Conservation (phyloP, 2,113 vertebrate species). For the Australoheros scitulus region DNA sequence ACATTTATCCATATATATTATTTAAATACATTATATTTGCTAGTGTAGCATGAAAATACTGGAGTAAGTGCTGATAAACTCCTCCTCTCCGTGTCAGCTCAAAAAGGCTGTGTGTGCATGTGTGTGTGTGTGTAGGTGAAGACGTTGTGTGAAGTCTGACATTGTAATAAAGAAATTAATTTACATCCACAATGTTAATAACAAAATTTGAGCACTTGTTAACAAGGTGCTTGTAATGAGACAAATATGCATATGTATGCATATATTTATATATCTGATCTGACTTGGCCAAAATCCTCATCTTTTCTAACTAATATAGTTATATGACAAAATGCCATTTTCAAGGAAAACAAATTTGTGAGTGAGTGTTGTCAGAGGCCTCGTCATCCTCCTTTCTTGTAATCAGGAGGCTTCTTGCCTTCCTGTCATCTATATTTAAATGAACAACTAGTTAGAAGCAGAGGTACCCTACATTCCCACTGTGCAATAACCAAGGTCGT, state of each 20-base stretch:
- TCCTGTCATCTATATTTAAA: slow-evolving; percentile 54
- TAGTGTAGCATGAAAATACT: not conserved
- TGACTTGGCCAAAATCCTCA: not conserved
- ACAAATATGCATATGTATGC: not conserved
- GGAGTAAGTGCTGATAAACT: not conserved
- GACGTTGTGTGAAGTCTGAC: not conserved
- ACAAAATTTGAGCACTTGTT: not conserved
- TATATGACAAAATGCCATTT: not conserved
- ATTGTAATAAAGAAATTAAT: not conserved
- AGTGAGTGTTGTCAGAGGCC: not conserved
- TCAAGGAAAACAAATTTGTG: not conserved
- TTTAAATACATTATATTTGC: not conserved
- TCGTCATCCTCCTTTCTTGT: not conserved
- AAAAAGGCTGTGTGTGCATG: not conserved
- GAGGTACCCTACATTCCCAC: slow-evolving; percentile 23
- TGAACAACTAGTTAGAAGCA: slow-evolving; percentile 26
- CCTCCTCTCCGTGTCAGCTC: not conserved
- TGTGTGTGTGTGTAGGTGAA: not conserved
- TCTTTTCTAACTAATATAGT: not conserved
- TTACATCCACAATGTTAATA: not conserved
- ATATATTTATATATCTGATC: not conserved
- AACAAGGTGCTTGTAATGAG: not conserved
- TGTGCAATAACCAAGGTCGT: slow-evolving; percentile 51
- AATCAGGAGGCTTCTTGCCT: not conserved
- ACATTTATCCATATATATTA: no score